phyloP scores from a whole-genome alignment of 2,888 invertebrate species.

The Melinopterus prodromus region DNA sequence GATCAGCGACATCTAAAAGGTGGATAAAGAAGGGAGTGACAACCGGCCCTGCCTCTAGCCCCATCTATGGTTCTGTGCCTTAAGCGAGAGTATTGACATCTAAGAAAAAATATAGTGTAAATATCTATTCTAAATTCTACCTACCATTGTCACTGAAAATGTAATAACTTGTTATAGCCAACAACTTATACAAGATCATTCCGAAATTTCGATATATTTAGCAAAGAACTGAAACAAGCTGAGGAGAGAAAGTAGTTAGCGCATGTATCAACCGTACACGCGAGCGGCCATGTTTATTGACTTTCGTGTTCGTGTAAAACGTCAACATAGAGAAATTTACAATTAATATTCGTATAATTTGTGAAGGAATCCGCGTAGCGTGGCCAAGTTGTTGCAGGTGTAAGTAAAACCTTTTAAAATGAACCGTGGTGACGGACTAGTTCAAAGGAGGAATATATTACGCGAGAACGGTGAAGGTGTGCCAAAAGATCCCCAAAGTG shows the following conservation, averaged over 20 bases:
- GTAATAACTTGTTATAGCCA: too few relatives aligned
- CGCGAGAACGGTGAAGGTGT: constrained; percentile 68
- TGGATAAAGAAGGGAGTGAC: too few relatives aligned
- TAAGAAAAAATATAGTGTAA: too few relatives aligned
- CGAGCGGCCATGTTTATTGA: constrained; percentile 46
- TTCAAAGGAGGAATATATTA: constrained; percentile 85
- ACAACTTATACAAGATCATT: too few relatives aligned
- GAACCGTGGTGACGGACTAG: constrained; percentile 91
- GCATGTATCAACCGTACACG: neutral
- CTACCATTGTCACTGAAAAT: too few relatives aligned
- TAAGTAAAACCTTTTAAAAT: constrained; percentile 60
- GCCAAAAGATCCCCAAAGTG: constrained; percentile 65
- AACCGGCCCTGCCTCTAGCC: too few relatives aligned
- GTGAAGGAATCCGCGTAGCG: constrained; percentile 17
- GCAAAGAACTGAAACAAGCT: too few relatives aligned
- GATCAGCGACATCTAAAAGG: too few relatives aligned
- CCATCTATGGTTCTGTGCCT: too few relatives aligned
- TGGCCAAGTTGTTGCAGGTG: constrained; percentile 5
- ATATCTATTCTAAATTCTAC: too few relatives aligned
- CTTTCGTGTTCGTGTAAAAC: constrained; percentile 42
- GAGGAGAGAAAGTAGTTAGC: neutral
- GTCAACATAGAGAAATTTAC: constrained; percentile 46
- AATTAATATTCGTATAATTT: constrained; percentile 28
- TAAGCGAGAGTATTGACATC: too few relatives aligned
- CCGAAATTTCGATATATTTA: too few relatives aligned